Evolutionary conservation across 2,888 invertebrate genomes (phyloP).

Genomic region (Theretra japonica): DNA sequence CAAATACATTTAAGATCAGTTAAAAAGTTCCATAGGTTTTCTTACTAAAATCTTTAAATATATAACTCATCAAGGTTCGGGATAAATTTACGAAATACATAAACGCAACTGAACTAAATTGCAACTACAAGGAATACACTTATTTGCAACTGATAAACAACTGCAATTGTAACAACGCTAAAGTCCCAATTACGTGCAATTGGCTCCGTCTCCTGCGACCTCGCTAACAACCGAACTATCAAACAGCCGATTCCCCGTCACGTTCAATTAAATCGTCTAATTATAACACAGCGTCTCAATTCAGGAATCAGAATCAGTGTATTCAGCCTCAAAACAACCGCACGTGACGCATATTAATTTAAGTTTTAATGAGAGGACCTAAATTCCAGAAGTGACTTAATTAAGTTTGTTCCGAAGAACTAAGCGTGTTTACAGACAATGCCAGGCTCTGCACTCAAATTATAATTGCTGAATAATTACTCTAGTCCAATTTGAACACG

Average conservation of each 20-base stretch:
- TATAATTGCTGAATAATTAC: conserved; percentile 30
- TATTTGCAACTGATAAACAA: not conserved
- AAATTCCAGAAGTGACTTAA: conserved; percentile 32
- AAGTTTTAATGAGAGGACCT: conserved; percentile 38
- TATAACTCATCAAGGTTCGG: no score
- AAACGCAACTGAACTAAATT: no score
- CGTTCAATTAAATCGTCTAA: not conserved
- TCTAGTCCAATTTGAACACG: conserved; percentile 19
- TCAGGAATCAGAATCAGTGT: conserved; percentile 13
- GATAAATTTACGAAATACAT: no score
- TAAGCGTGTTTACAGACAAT: conserved; percentile 29
- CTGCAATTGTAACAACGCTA: no score
- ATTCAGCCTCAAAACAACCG: conserved; percentile 31
- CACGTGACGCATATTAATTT: conserved; percentile 37
- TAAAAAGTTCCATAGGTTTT: no score
- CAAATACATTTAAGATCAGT: no score
- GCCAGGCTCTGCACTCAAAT: conserved; percentile 19
- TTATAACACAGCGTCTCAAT: not conserved
- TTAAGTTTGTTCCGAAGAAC: conserved; percentile 28
- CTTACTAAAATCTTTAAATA: no score
- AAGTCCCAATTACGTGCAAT: conserved; percentile 6
- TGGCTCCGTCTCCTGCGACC: not conserved
- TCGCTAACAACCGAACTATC: not conserved
- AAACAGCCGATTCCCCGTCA: not conserved
- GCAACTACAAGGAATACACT: no score